Conservation (phyloP, 1,140 invertebrate genomes). For the Drosophila tsacasi region DNA sequence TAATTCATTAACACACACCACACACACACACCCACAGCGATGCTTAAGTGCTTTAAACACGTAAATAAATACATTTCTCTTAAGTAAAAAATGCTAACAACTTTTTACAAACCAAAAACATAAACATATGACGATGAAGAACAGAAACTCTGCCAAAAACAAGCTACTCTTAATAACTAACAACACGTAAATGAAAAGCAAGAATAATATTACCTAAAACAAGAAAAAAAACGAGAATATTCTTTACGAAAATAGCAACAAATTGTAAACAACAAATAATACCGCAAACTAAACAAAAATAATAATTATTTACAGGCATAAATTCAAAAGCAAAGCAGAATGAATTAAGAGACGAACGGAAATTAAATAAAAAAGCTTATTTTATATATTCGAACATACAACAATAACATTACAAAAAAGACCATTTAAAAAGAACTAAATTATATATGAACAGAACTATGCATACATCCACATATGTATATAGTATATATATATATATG, state of each 20-base stretch:
- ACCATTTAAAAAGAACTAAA: conserved; percentile 69
- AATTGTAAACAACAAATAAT: conserved; percentile 58
- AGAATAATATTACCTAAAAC: background rate
- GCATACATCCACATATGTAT: conserved; percentile 34
- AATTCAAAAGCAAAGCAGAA: conserved; percentile 18
- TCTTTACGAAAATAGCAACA: conserved; percentile 65
- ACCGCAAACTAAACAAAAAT: conserved; percentile 20
- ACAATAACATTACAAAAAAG: conserved; percentile 61
- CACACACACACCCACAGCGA: conserved; percentile 26
- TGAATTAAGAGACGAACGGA: conserved; percentile 3
- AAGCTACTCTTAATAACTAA: conserved; percentile 43
- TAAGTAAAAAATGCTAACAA: conserved; percentile 24
- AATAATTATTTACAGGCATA: conserved; percentile 56
- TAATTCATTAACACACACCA: conserved; percentile 30
- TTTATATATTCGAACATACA: conserved; percentile 79
- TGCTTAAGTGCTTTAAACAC: conserved; percentile 46
- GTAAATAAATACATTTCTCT: conserved; percentile 27
- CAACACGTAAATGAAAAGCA: conserved; percentile 22
- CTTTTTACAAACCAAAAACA: conserved; percentile 27
- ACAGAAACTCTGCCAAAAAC: conserved; percentile 65
- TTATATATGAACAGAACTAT: conserved; percentile 51
- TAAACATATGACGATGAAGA: conserved; percentile 7
- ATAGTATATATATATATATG: conserved; percentile 42
- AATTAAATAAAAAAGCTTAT: conserved; percentile 58
- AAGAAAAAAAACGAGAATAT: conserved; percentile 14